These are phyloP conservation scores for Ctenomys sociabilis DNA, from an alignment of 2,113 vertebrate species.

Conservation along the genomic window DNA sequence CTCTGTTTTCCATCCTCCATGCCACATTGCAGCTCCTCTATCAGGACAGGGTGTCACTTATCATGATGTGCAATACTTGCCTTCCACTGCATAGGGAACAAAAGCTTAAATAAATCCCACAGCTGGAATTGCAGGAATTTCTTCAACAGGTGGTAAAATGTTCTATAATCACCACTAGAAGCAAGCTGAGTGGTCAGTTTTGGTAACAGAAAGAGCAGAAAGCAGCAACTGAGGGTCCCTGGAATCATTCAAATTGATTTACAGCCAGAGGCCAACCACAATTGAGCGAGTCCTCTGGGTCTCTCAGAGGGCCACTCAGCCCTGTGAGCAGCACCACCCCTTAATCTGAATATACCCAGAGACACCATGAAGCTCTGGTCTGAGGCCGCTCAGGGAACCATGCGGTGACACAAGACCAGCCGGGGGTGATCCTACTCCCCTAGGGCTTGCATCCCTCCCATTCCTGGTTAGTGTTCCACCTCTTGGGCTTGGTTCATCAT, in stretches of 20 bases:
- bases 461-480: neutral
- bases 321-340: neutral
- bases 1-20: neutral
- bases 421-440: neutral
- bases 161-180: slow-evolving; percentile 16
- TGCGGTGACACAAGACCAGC: neutral
- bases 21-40: neutral
- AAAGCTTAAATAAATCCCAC: neutral
- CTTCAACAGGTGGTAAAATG: slow-evolving; percentile 41
- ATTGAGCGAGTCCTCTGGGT: neutral
- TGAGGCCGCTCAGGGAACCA: neutral
- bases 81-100: neutral
- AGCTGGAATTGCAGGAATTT: neutral
- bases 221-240: neutral
- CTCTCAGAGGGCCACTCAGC: neutral
- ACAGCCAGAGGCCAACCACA: neutral
- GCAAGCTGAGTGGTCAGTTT: slow-evolving; percentile 4
- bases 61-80: neutral
- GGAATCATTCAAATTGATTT: slow-evolving; percentile 23
- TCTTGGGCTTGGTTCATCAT: neutral
- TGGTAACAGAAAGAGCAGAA: neutral
- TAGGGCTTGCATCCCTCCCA: neutral
- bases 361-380: neutral
- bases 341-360: neutral
- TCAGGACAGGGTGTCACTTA: neutral